A percentile compares a stretch with the other conserved stretches of the same genome.
phyloP scores from a whole-genome alignment of 2,888 invertebrate species.

The Eilema caniola region DNA sequence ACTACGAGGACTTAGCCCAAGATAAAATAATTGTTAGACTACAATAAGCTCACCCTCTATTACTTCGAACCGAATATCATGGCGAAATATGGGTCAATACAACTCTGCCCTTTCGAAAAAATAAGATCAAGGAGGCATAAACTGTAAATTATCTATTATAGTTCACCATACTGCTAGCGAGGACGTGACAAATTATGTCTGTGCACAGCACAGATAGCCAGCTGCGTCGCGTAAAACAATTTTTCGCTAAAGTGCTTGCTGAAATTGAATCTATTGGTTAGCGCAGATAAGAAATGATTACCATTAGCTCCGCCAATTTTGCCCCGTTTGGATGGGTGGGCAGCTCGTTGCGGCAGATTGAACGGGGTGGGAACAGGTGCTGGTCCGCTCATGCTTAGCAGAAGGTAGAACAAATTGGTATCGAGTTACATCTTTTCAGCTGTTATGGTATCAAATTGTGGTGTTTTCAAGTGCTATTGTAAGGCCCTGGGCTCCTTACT shows the following conservation, averaged over 20 bases:
- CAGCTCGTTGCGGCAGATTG: slow-evolving; percentile 39
- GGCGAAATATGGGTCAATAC: no score
- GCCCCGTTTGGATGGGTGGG: slow-evolving; percentile 32
- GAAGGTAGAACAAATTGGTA: background rate
- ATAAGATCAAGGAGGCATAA: slow-evolving; percentile 49
- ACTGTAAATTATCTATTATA: slow-evolving; percentile 56
- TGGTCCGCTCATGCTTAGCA: slow-evolving; percentile 27
- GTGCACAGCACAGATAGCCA: slow-evolving; percentile 66
- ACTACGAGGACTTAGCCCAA: background rate
- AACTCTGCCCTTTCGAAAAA: slow-evolving; percentile 15
- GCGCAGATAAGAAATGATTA: slow-evolving; percentile 70
- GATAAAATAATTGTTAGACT: no score
- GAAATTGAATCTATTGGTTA: slow-evolving; percentile 79
- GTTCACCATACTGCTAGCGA: slow-evolving; percentile 40
- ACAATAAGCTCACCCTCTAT: no score
- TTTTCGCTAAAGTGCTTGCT: slow-evolving; percentile 83
- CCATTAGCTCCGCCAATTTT: slow-evolving; percentile 56
- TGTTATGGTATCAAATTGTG: background rate
- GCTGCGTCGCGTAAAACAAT: slow-evolving; percentile 80
- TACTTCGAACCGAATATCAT: no score
- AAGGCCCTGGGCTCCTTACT: background rate
- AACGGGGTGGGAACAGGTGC: slow-evolving; percentile 46
- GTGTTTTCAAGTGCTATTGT: background rate
- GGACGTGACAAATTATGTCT: slow-evolving; percentile 52
- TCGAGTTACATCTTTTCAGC: background rate